Evolutionary conservation across 1,140 invertebrate species (phyloP), one percentile per base, ranked within the genome.

Genomic region (Doryteuthis pealeii): DNA sequence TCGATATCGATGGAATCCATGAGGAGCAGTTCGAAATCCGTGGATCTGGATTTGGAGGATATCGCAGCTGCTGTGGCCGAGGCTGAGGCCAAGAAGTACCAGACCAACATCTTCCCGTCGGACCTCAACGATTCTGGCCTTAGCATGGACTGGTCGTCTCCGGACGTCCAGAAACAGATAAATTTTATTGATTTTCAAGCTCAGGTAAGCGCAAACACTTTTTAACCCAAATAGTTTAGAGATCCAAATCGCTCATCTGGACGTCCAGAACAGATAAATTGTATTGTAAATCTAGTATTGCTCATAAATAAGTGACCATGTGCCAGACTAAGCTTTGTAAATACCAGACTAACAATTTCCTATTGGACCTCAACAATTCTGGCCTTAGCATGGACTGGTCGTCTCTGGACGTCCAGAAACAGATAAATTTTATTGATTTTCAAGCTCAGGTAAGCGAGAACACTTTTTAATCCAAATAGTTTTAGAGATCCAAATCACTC

Each of bases 111-210:
- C 58, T 77, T 26, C 76, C 76, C 49, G 77, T 79, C 74, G 15
- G 70, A 71, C 49, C 49, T 71, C 22, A n/a, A n/a, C 0, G 15
- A 28, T 31, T 71, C 40, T 30, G 49, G 49, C 12, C 40, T 71
- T 40, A n/a, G 14, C 0, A 26, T 82, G 22, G 78, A 82, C 67
- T 58, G 80, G 22, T 78, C 77, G 28, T 76, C 77, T 0, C 75
- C 77, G 14, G 84, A 85, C 33, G 81, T 84, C 62, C 75, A 78
- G 72, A 83, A 84, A 76, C 80, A 81, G 72, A 74, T 85, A 30
- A 80, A 83, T 22, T 85, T 84, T 69, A 82, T 85, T 78, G 83
- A 82, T 74, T 78, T 85, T 22, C 84, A 85, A 70, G 78, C 84
- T 15, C 80, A 84, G 81, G 84, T 85, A 71, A 35, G 76, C 18